Base-by-base conservation (phyloP, 1,140 invertebrate genomes). In the Atta cephalotes region DNA sequence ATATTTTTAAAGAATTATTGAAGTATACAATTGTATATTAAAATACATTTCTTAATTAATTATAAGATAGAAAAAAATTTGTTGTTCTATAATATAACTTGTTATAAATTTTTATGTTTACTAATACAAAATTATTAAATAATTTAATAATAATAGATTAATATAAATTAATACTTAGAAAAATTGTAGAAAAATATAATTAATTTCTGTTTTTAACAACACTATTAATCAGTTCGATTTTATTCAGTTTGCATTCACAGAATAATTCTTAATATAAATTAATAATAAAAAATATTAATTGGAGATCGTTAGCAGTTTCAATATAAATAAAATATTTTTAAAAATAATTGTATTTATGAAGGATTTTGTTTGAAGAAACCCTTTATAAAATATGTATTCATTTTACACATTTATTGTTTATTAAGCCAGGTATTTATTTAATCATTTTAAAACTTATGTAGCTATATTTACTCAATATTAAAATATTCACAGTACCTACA, bases 221-320 rank as follows among this genome's bases (percentile, higher is more conserved):
- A 9, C 39, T 45, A 2, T 45, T 45, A 45, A 45, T 45, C 39
- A 45, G 9, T 45, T 45, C 7, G 9, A 45, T 45, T 45, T 45
- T 68, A 0, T 35, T 66, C 39, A 68, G n/a, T 66, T 18, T 65
- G 1, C 35, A 12, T 65, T 65, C 5, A n/a, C 12, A n/a, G n/a
- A 68, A 21, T 39, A 45, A n/a, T 45, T 68, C 4, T 16, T 5
- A 25, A 49, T 16, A 25, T 25, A 70, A 70, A 70, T 70, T 70
- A 49, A 49, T 49, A 49, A 70, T 68, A 68, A 9, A 21, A 68
- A 45, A 68, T 49, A 25, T 70, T n/a, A 70, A 49, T 70, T 49
- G 21, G 39, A 49, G n/a, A 70, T 70, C 1, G 18, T 16, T 25
- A 6, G 1, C 66, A 16, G 66, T 49, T 51, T 49, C 21, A 70